These are phyloP conservation scores for Rosalia funebris DNA, from an alignment of 2,888 invertebrate genomes.

Conservation along the genomic window DNA sequence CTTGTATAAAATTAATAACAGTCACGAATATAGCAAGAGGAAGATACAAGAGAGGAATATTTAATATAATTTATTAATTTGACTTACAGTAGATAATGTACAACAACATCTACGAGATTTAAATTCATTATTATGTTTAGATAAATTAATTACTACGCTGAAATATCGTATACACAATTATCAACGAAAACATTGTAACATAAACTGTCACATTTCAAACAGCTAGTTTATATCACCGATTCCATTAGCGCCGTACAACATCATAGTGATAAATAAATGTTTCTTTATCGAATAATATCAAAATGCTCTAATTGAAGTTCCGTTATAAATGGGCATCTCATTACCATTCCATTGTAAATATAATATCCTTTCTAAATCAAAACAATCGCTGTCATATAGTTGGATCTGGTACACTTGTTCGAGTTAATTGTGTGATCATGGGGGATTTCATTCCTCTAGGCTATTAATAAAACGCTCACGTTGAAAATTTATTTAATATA, in stretches of 20 bases:
- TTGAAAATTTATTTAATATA: no score
- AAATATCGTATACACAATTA: conserved; percentile 10
- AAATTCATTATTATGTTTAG: conserved; percentile 9
- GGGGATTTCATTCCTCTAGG: background rate
- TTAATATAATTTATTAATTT: no score
- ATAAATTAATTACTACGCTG: conserved; percentile 13
- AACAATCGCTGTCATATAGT: conserved; percentile 15
- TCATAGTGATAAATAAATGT: conserved; percentile 21
- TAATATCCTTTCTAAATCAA: conserved; percentile 27
- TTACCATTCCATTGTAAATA: conserved; percentile 16
- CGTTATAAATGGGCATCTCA: conserved; percentile 23
- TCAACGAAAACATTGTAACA: conserved; percentile 16
- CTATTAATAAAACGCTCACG: no score
- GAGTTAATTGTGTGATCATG: conserved; percentile 10
- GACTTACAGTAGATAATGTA: background rate
- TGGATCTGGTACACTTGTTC: conserved; percentile 7
- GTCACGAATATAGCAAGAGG: no score
- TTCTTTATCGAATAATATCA: conserved; percentile 25
- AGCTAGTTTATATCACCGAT: conserved; percentile 12
- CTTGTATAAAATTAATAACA: no score
- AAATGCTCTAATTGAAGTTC: conserved; percentile 24
- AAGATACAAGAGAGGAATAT: no score
- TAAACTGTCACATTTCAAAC: conserved; percentile 9
- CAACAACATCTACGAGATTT: background rate
- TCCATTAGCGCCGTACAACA: conserved; percentile 21